Evolutionary conservation across 2,888 invertebrate genomes (phyloP), one percentile per base, ranked within the genome.

Genomic region (Gymnocheta viridis): DNA sequence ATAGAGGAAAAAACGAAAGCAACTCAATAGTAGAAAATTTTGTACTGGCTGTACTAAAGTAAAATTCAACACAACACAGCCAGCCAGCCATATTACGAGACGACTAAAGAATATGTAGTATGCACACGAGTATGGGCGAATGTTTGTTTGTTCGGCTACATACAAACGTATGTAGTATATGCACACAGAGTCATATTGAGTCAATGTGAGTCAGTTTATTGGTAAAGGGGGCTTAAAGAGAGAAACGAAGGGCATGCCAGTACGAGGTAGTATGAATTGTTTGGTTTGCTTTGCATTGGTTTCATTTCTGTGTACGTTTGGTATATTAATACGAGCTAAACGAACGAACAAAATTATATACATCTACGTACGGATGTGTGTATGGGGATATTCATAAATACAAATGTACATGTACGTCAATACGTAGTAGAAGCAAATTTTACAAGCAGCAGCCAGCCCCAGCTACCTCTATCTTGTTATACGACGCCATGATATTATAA

Each of bases 41-140:
- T 82, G 81, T 82, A 82, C 81, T 82, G 81, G 84, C 84, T 84
- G 84, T 84, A 84, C 84, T 84, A 77, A 81, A 84, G 81, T 69
- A 77, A 77, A 78, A 72, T 47, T 22, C 32, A 62, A 44, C 14
- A 44, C 47, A 47, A 80, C 62, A 78, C 72, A 58, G 29, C 58
- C 70, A 54, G 60, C 76, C 64, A 62, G 24, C 56, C 56, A 35
- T 76, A 64, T 51, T 76, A 72, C 72, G 29, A 66, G 32, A 10
- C 72, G 66, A 67, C 29, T 64, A 27, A 54, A 35, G 27, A 58
- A 70, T 56, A 70, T 32, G 4, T 38, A 22, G 38, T 19, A 29
- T 32, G 6, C 27, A 58, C 47, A 35, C 47, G 29, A 60, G 29
- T 32, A 51, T 62, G 54, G 32, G 29, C 14, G 70, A 62, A 32